Evolutionary conservation across 2,113 vertebrate genomes (phyloP).

Genomic region (Drymodes brunneopygia): DNA sequence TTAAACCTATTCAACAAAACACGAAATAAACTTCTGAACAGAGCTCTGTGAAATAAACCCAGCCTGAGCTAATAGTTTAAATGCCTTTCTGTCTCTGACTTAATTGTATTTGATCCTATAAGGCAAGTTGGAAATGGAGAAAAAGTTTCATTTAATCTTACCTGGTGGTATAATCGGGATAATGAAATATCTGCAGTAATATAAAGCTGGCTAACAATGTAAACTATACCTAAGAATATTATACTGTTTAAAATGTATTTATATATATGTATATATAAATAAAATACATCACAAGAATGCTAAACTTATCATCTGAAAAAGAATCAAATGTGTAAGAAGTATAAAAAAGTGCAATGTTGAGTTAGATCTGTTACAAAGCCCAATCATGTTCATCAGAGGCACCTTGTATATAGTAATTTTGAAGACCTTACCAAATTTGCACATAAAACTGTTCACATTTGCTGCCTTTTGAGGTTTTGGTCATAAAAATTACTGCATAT

Average conservation of each 20-base stretch:
- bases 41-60: constrained; percentile 31
- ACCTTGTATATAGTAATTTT: neutral
- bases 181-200: constrained; percentile 28
- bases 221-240: neutral
- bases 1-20: constrained; percentile 38
- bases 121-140: constrained; percentile 23
- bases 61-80: constrained; percentile 50
- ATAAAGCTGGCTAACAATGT: neutral
- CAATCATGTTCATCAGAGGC: neutral
- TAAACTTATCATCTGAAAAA: neutral
- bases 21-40: constrained; percentile 46
- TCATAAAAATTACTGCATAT: neutral
- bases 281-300: neutral
- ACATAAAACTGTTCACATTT: neutral
- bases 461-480: neutral
- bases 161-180: constrained; percentile 2
- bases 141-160: constrained; percentile 44
- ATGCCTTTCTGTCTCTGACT: constrained; percentile 20
- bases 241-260: neutral
- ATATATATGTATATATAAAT: neutral
- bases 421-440: neutral
- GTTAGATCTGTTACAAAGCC: neutral
- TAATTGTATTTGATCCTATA: constrained; percentile 49
- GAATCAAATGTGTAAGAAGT: neutral
- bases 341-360: neutral